Evolutionary conservation across 1,140 invertebrate species (phyloP).

Genomic region (Tetranychus urticae): DNA sequence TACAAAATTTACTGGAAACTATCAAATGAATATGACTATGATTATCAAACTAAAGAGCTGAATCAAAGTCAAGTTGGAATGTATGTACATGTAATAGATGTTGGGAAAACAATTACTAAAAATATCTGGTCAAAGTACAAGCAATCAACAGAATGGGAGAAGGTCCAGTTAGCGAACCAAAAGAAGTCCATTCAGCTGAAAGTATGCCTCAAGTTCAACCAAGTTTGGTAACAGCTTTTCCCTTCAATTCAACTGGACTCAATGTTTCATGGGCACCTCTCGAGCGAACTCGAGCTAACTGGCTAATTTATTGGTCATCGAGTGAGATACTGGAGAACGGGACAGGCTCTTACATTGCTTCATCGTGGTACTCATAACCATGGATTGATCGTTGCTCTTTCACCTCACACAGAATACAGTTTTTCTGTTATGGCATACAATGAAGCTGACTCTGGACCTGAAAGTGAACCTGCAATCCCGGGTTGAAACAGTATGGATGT

Average conservation of each 20-base stretch:
- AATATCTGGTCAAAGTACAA: constrained; percentile 70
- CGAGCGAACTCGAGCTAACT: constrained; percentile 47
- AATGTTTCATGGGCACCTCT: constrained; percentile 75
- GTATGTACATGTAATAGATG: constrained; percentile 27
- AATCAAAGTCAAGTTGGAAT: constrained; percentile 49
- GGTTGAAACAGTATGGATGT: too few species aligned
- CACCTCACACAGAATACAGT: constrained; percentile 76
- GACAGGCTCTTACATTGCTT: constrained; percentile 54
- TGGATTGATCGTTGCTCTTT: constrained; percentile 73
- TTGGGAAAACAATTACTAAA: constrained; percentile 56
- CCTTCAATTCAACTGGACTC: constrained; percentile 70
- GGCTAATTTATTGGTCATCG: constrained; percentile 78
- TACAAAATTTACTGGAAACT: constrained; percentile 74
- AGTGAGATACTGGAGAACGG: constrained; percentile 67
- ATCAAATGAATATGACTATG: constrained; percentile 25
- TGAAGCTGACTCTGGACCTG: constrained; percentile 73
- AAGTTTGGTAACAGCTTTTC: constrained; percentile 42
- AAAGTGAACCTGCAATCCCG: constrained; percentile 65
- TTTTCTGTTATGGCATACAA: constrained; percentile 89
- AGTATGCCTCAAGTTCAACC: constrained; percentile 74
- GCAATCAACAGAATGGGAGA: constrained; percentile 48
- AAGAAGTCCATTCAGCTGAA: constrained; percentile 67
- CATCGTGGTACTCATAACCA: constrained; percentile 45
- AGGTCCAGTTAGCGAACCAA: constrained; percentile 50
- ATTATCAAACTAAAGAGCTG: constrained; percentile 39